Evolutionary conservation across 2,113 vertebrate genomes (phyloP), one percentile per base, ranked within the genome.

Genomic region (Erythrocercus mccallii): DNA sequence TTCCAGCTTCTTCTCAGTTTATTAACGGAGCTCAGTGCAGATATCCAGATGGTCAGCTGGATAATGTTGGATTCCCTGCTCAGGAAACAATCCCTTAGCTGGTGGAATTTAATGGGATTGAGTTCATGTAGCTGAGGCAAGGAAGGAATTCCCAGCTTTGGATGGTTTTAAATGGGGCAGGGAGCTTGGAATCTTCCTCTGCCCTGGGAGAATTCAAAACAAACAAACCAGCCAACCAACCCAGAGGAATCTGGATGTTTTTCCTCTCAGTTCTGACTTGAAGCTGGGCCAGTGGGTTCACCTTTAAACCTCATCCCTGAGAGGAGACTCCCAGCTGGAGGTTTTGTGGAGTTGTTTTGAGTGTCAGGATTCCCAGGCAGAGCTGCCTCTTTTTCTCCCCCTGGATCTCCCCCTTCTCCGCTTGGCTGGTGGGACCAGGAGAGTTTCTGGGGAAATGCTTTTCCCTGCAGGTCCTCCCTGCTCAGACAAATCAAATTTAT

Each of bases 401-500:
- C 14, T 7, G 40, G 5, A 4, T 48, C 47, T 0, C 4, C 4
- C 24, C 38, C 8, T 45, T 24, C 23, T 33, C 28, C 51, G 22
- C 31, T 4, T 20, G 68, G 33, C 62, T 31, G 9, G 2, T 17
- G 4, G 27, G 33, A 3, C 54, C 54, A 33, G 77, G 35, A 30
- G 47, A 3, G 4, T 42, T 66, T 1, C 1, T 7, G 44, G 42
- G 80, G 42, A 33, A 14, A 8, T 5, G 1, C 9, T 30, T 30
- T 71, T 62, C 3, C 3, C 3, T 56, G 71, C 53, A 24, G 48
- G 1, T 69, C 9, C 0, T 11, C 4, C 5, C 4, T 1, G 33
- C 77, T 68, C 9, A 1, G 3, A 14, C 8, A 8, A 10, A 10
- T 45, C 21, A 0, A 2, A 6, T 61, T 87, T 6, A 0, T 42